Conservation (phyloP, 64 coral and sea anemone genomes). For the Stichodactyla mertensii region DNA sequence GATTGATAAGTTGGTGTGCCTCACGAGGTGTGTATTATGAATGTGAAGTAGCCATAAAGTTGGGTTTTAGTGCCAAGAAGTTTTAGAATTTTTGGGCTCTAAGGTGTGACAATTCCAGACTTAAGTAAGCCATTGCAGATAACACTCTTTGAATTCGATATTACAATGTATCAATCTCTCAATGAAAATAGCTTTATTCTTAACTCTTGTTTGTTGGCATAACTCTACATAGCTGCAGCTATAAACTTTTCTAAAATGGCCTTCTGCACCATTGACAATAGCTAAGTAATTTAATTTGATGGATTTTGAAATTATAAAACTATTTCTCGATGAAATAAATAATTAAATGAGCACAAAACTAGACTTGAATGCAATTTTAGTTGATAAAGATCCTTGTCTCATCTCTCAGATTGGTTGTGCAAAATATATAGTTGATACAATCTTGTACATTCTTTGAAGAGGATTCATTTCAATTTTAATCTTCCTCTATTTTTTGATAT, state of each 20-base stretch:
- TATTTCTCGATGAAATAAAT: constrained; percentile 13
- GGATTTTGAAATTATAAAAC: constrained; percentile 3
- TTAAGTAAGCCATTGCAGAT: no score
- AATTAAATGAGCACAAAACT: constrained; percentile 6
- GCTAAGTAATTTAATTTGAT: not conserved
- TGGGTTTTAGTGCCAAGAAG: no score
- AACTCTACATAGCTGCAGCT: not conserved
- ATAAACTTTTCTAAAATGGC: not conserved
- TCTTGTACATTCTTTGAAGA: not conserved
- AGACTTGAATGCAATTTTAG: not conserved
- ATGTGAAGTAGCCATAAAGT: no score
- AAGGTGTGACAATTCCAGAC: no score
- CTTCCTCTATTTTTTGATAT: not conserved
- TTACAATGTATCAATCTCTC: not conserved
- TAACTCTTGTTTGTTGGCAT: not conserved
- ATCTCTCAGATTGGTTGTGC: not conserved
- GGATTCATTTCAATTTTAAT: not conserved
- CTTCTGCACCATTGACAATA: not conserved
- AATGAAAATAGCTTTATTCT: not conserved
- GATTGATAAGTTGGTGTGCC: no score
- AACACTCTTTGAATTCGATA: no score
- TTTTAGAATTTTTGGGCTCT: no score
- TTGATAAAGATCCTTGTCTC: not conserved
- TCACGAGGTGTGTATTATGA: no score
- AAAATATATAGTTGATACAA: not conserved